Evolutionary conservation across 2,888 invertebrate genomes (phyloP).

Genomic region (Caenorhabditis panamensis): DNA sequence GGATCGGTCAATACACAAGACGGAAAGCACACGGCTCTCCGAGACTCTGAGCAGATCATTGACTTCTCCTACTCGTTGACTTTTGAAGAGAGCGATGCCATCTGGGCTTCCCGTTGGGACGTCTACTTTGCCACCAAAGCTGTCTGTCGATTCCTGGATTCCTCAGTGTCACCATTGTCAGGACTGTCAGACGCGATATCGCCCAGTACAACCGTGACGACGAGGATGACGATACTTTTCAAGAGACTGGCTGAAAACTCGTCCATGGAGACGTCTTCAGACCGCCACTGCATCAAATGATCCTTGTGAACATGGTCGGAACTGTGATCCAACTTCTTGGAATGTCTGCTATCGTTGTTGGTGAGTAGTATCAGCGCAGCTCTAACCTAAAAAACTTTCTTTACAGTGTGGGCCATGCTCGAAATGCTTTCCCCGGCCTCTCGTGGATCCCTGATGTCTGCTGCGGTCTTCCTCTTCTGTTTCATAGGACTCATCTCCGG

Average conservation of each 20-base stretch:
- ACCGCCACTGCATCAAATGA: constrained; percentile 89
- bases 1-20: too few relatives aligned
- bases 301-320: constrained; percentile 94
- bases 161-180: constrained; percentile 96
- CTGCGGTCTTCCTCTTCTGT: constrained; percentile 95
- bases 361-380: constrained; percentile 84
- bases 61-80: constrained; percentile 77
- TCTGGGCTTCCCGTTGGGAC: constrained; percentile 98
- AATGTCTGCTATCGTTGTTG: constrained; percentile 94
- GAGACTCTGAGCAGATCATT: constrained; percentile 69
- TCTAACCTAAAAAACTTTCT: background rate
- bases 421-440: constrained; percentile 98
- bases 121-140: constrained; percentile 93
- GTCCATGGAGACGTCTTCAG: constrained; percentile 98
- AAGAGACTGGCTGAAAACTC: constrained; percentile 98
- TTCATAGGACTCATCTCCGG: constrained; percentile 95
- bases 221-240: constrained; percentile 90
- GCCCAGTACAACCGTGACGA: constrained; percentile 88
- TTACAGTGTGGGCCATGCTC: constrained; percentile 89
- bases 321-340: constrained; percentile 96
- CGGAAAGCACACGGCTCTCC: constrained; percentile 60
- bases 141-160: constrained; percentile 94
- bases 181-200: constrained; percentile 94
- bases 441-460: constrained; percentile 94
- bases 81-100: constrained; percentile 83